Evolutionary conservation across 2,888 invertebrate genomes (phyloP).

Genomic region (Caenorhabditis panamensis): DNA sequence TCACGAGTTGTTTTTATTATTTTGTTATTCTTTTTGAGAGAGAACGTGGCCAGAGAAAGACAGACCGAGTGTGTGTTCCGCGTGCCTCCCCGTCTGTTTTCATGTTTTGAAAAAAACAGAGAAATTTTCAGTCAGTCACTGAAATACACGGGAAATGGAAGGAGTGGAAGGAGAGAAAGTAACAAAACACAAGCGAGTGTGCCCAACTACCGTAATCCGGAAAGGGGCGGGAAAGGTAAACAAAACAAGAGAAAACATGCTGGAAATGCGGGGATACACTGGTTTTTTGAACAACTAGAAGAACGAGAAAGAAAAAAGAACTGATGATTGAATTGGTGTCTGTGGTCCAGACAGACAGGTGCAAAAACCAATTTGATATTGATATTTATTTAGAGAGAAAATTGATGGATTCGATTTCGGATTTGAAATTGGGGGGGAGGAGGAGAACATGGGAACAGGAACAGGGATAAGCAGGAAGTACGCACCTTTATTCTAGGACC

Average conservation of each 20-base stretch:
- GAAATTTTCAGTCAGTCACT: conserved; percentile 25
- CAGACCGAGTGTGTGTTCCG: conserved; percentile 31
- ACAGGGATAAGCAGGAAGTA: conserved; percentile 9
- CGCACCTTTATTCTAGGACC: neutral
- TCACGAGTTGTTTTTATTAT: conserved; percentile 60
- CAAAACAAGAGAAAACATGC: conserved; percentile 29
- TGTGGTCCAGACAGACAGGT: conserved; percentile 27
- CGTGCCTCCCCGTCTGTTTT: conserved; percentile 45
- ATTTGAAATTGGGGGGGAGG: neutral
- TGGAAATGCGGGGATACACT: conserved; percentile 11
- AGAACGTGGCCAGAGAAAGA: conserved; percentile 3
- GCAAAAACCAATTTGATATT: conserved; percentile 44
- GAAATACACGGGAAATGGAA: conserved; percentile 11
- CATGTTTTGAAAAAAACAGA: conserved; percentile 27
- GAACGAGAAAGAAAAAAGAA: too few relatives aligned
- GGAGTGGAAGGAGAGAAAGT: conserved; percentile 18
- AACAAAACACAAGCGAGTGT: neutral
- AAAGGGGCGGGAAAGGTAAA: conserved; percentile 24
- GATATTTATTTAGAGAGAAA: too few relatives aligned
- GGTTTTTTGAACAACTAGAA: neutral
- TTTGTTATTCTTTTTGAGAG: conserved; percentile 53
- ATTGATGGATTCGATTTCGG: neutral
- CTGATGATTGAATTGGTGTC: neutral
- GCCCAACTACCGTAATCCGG: conserved; percentile 42
- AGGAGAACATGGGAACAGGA: conserved; percentile 6